Evolutionary conservation across 1,140 invertebrate genomes (phyloP).

Genomic region (Ganaspis sp.): DNA sequence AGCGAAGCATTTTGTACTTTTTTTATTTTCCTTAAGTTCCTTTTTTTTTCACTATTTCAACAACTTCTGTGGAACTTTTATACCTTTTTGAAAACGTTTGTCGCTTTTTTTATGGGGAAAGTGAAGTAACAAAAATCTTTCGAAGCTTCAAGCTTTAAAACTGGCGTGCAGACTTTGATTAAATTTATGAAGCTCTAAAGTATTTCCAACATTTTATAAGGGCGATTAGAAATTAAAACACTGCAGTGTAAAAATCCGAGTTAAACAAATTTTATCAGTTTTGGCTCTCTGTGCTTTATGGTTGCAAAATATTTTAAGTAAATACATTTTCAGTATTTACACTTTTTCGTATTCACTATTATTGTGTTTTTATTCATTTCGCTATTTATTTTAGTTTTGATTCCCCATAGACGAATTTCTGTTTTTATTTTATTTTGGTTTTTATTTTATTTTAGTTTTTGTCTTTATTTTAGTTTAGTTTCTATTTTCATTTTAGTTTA

Average conservation of each 20-base stretch:
- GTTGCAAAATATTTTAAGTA: too few species aligned
- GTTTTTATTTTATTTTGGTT: too few species aligned
- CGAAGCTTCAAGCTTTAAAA: conserved; percentile 4
- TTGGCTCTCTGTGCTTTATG: too few species aligned
- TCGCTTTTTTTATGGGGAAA: not conserved
- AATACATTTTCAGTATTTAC: too few species aligned
- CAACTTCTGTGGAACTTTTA: not conserved
- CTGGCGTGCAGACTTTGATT: conserved; percentile 3
- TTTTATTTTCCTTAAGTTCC: not conserved
- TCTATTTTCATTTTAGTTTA: too few species aligned
- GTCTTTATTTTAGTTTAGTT: too few species aligned
- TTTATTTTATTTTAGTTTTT: too few species aligned
- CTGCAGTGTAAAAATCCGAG: not conserved
- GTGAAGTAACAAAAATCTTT: conserved; percentile 7
- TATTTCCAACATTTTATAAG: conserved; percentile 8
- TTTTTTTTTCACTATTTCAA: not conserved
- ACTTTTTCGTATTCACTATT: too few species aligned
- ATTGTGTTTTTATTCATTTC: too few species aligned
- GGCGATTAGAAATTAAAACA: not conserved
- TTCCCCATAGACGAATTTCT: too few species aligned
- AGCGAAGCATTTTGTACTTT: not conserved
- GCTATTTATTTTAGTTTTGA: too few species aligned
- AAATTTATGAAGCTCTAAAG: conserved; percentile 1
- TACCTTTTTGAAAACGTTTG: conserved; percentile 4
- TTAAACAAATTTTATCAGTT: too few species aligned